A percentile compares a stretch with the other conserved stretches of the same genome.
phyloP scores from a whole-genome alignment of 1,140 invertebrate genomes.

The Penaeus japonicus region DNA sequence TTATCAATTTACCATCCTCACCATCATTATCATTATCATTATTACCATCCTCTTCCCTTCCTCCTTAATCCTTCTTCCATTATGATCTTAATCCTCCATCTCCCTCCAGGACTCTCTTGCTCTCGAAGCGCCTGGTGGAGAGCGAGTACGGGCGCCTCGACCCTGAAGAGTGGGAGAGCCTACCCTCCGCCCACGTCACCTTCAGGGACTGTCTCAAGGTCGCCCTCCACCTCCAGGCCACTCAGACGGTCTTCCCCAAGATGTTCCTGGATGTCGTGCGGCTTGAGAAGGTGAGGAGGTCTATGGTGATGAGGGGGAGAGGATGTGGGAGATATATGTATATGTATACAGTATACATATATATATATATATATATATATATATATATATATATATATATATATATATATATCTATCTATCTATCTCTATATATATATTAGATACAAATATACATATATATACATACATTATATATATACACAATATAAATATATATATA shows the following conservation, averaged over 20 bases:
- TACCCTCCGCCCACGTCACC: slow-evolving; percentile 32
- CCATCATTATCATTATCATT: too few relatives aligned
- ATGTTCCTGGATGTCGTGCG: slow-evolving; percentile 26
- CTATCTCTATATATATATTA: too few relatives aligned
- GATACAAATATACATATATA: too few relatives aligned
- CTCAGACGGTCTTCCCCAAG: slow-evolving; percentile 27
- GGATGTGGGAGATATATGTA: too few relatives aligned
- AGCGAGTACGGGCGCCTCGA: slow-evolving; percentile 34
- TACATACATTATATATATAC: too few relatives aligned
- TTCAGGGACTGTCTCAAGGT: slow-evolving; percentile 38
- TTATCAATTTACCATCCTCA: too few relatives aligned
- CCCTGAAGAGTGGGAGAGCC: slow-evolving; percentile 34
- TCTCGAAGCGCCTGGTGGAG: slow-evolving; percentile 34
- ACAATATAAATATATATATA: too few relatives aligned
- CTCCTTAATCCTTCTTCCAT: not conserved
- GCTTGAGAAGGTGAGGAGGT: slow-evolving; percentile 18
- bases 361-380: too few relatives aligned
- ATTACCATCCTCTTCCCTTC: not conserved
- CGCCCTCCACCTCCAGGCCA: slow-evolving; percentile 47
- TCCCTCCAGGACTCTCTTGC: not conserved
- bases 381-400: too few relatives aligned
- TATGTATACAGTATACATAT: too few relatives aligned
- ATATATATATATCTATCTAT: too few relatives aligned
- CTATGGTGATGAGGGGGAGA: not conserved
- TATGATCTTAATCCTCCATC: not conserved